Base-by-base conservation (phyloP, 2,888 invertebrate genomes). In the Hirtodrosophila trivittata region DNA sequence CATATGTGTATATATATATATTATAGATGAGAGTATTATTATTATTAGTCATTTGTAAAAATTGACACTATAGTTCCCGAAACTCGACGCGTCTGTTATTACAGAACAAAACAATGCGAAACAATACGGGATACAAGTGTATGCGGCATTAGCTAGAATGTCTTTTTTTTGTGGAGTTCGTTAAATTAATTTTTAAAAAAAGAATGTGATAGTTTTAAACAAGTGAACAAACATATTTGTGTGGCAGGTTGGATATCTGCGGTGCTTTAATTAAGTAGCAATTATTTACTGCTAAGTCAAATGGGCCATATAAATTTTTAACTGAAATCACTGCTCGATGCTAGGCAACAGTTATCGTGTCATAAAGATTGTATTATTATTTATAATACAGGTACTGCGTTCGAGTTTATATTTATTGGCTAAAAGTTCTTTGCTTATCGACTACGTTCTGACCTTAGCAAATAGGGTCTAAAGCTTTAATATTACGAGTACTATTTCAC, bases 391-490 rank as follows among this genome's bases (percentile, higher is more conserved):
- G 16, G 8, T 14, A 4, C 3, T 18, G 8, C n/a, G 38, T 18
- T 3, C 7, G 9, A 13, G 5, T 21, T 3, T 21, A 5, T 21
- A 3, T 21, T 3, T 21, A 45, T 12, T 45, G 13, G n/a, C 28
- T 37, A 13, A 38, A 28, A 16, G 13, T 21, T 3, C 9, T 21
- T 25, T 28, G 39, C 69, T 66, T 66, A 69, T 69, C 64, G 18
- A 10, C n/a, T n/a, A n/a, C n/a, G n/a, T n/a, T n/a, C n/a, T n/a
- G n/a, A n/a, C n/a, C n/a, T n/a, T n/a, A 1, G n/a, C n/a, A n/a
- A n/a, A n/a, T n/a, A n/a, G n/a, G n/a, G 18, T 21, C 18, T 21
- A 26, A 21, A 39, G 12, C 13, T 30, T 8, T 21, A 21, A 21
- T 21, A 32, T 10, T n/a, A 32, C 32, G 1, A 9, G 32, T 32